Base-by-base conservation (phyloP, 2,113 vertebrate genomes). In the Microcebus jonahi region DNA sequence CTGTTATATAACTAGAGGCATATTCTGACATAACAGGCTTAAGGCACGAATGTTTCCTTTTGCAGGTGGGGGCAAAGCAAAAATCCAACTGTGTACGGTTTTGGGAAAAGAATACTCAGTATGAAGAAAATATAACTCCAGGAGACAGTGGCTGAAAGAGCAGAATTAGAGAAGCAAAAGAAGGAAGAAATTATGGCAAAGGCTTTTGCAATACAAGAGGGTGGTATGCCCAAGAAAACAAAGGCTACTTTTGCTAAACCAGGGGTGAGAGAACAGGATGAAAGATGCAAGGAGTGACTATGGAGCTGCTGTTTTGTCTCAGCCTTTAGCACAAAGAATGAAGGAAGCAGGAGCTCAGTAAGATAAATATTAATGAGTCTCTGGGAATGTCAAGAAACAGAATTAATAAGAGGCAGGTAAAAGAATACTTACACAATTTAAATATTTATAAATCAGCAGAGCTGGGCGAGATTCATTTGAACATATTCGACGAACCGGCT, bases 281-380 rank as follows among this genome's bases (percentile, higher is more conserved):
- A 90, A 95, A 96, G 71, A 63, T 85, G 90, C 57, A 92, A 42
- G 92, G 91, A 95, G 95, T 84, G 15, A 94, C 94, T 92, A 48
- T 5, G 71, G 70, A 91, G 88, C 83, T 92, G 82, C 67, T 79
- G 92, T 98, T 98, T 98, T 89, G 94, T 57, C 39, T 96, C 95
- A 96, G 76, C 81, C 79, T 97, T 98, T 91, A 95, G 96, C 96
- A 95, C 85, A 94, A 94, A 98, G 86, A 83, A 96, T 80, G 76
- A 98, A 89, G 53, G 80, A 95, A 97, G 83, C 87, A 94, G 85
- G 75, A 97, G 83, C 76, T 98, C 79, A 70, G 95, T 76, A 68
- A 98, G 67, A 98, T 98, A 98, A 98, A 99, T 98, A 98, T 98
- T 98, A 98, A 99, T 98, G 96, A 98, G 93, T 92, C 91, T 98